Percentiles rank a stretch among this genome's conserved stretches.
Conservation (phyloP, 2,113 vertebrate genomes). For the Ancistrus triradiatus region DNA sequence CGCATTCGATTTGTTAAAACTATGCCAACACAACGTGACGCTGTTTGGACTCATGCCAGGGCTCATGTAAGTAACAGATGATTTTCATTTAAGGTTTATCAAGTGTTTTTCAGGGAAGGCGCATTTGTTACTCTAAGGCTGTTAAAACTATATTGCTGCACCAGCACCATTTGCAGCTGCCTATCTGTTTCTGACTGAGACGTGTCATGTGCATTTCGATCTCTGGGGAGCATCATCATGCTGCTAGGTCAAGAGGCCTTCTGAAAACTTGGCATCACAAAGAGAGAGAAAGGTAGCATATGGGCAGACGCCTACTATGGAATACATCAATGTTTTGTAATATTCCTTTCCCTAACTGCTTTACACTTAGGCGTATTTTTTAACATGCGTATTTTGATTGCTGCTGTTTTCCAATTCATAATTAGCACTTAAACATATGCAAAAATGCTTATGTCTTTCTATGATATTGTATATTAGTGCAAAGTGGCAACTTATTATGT, state of each 20-base stretch:
- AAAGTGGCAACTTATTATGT: too few species aligned
- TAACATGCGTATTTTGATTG: background rate
- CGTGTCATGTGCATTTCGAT: constrained; percentile 54
- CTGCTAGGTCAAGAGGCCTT: constrained; percentile 61
- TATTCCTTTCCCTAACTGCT: background rate
- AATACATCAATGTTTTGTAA: constrained; percentile 16
- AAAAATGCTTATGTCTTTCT: background rate
- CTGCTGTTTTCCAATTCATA: background rate
- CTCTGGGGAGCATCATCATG: constrained; percentile 62
- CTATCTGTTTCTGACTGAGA: constrained; percentile 62
- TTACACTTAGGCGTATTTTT: background rate
- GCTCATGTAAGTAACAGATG: constrained; percentile 55
- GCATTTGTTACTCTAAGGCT: constrained; percentile 65
- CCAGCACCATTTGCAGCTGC: constrained; percentile 61
- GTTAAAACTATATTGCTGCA: constrained; percentile 70
- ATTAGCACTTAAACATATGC: constrained; percentile 3
- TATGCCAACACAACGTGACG: background rate
- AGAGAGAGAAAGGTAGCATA: background rate
- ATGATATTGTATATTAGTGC: too few species aligned
- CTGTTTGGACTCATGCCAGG: constrained; percentile 52
- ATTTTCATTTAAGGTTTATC: constrained; percentile 40
- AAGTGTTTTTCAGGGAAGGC: constrained; percentile 50
- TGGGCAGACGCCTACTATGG: background rate
- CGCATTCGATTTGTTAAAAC: too few species aligned
- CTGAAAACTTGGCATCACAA: constrained; percentile 54